A percentile compares a stretch with the other conserved stretches of the same genome.
Evolutionary conservation across 2,797 vertebrate genomes (phyloP).

Genomic region (Liasis olivaceus): DNA sequence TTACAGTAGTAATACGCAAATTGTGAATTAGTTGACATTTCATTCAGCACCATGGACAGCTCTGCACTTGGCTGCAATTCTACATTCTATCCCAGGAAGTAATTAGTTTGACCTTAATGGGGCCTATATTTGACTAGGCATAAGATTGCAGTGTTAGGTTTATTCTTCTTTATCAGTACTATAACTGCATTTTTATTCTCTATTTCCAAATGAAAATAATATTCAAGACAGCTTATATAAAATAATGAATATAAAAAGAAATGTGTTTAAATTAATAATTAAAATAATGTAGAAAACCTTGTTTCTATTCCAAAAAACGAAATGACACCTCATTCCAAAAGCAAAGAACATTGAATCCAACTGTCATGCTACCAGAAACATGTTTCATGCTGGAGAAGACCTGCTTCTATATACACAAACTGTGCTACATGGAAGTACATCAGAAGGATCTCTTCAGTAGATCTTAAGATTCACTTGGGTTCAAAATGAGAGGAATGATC

Average conservation of each 20-base stretch:
- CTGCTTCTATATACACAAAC: neutral
- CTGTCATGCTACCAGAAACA: neutral
- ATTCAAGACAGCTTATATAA: neutral
- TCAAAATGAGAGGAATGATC: neutral
- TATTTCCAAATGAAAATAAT: neutral
- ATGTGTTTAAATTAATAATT: neutral
- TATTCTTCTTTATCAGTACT: neutral
- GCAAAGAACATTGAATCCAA: neutral
- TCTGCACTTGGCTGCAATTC: neutral
- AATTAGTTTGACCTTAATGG: neutral
- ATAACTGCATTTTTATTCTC: neutral
- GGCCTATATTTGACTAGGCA: neutral
- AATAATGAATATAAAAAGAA: neutral
- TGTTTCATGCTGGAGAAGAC: neutral
- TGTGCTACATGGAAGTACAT: neutral
- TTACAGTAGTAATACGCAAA: slow-evolving; percentile 29
- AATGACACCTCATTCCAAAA: neutral
- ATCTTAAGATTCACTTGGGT: neutral
- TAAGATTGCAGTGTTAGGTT: neutral
- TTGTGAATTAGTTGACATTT: slow-evolving; percentile 25
- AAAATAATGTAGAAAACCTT: neutral
- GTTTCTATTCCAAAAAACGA: neutral
- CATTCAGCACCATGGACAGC: slow-evolving; percentile 41
- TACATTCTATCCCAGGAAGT: neutral
- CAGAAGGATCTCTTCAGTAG: neutral